Base-by-base conservation (phyloP, 37 sponge, comb jelly and placozoan species). In the Aphrocallistes beatrix region DNA sequence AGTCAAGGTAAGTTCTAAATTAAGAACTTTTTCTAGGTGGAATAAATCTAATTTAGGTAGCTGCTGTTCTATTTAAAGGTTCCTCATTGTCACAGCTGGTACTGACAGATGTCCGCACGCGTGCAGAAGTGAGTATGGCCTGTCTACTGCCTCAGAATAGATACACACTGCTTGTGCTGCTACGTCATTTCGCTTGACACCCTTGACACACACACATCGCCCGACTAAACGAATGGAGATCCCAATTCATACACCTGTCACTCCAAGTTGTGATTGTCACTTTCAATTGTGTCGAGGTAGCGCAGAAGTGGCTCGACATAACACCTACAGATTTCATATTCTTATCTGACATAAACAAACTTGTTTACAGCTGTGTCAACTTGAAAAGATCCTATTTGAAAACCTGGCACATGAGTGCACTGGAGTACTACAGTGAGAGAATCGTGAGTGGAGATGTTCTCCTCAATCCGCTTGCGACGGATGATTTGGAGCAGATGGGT, bases 121-220 rank as follows among this genome's bases (percentile, higher is more conserved):
- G n/a, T 3, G 17, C 10, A 28, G 75, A 21, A 60, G 6, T 60
- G 25, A 60, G 75, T 30, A 25, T 60, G 25, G 75, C 10, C 10
- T 32, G 28, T 6, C 10, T 60, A 3, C 75, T 60, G n/a, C 75
- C 10, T 25, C 8, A 13, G 75, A 60, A 13, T 21, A 60, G n/a
- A 19, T 60, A 60, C 21, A 60, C 75, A 13, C 25, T 60, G n/a
- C 75, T 60, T 13, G 75, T 60, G 28, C n/a, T 60, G 34, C n/a
- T 60, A 60, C 75, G 75, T 60, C 75, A 60, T 60, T 60, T 60
- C 34, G 75, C 75, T 25, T 60, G 75, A 60, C 75, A 60, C 75
- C 75, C 75, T 25, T 60, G 75, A 60, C 75, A 60, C n/a, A 30
- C 75, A 8, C 75, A 60, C 34, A 30, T 60, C 28, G 10, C 75